Percentiles rank a stretch among this genome's conserved stretches.
Conservation (phyloP, 1,140 invertebrate species). For the Ridgeia piscesae region DNA sequence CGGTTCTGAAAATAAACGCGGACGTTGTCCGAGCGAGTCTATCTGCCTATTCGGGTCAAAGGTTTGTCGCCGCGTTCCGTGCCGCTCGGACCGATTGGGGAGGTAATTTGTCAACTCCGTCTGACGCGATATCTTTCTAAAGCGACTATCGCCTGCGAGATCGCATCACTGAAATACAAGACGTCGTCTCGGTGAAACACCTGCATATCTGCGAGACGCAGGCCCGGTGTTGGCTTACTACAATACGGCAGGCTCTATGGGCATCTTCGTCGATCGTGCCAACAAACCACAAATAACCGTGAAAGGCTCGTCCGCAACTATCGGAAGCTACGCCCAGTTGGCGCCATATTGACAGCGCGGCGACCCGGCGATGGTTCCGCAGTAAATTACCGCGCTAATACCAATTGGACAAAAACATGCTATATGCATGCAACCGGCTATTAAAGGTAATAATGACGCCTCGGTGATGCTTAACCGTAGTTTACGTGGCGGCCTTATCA, state of each 20-base stretch:
- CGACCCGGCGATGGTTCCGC: not conserved
- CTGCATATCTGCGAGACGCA: not conserved
- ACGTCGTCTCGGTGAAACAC: not conserved
- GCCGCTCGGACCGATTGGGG: not conserved
- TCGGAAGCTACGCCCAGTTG: not conserved
- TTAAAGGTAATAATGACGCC: not conserved
- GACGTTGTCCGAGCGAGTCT: not conserved
- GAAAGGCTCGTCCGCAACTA: not conserved
- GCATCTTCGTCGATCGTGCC: not conserved
- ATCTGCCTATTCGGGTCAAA: not conserved
- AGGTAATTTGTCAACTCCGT: not conserved
- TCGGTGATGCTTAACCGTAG: not conserved
- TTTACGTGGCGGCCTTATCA: not conserved
- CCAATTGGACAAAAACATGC: constrained; percentile 5
- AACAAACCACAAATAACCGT: not conserved
- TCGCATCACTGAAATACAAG: not conserved
- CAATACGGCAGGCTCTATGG: not conserved
- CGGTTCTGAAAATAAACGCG: not conserved
- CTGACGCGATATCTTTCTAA: not conserved
- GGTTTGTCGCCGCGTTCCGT: not conserved
- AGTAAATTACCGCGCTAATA: not conserved
- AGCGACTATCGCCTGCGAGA: not conserved
- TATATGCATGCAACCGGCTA: not conserved
- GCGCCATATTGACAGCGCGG: not conserved
- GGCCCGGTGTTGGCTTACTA: not conserved